A percentile compares a stretch with the other conserved stretches of the same genome.
These are phyloP conservation scores for Nestor notabilis DNA, from an alignment of 2,113 vertebrate genomes.

Conservation along the genomic window DNA sequence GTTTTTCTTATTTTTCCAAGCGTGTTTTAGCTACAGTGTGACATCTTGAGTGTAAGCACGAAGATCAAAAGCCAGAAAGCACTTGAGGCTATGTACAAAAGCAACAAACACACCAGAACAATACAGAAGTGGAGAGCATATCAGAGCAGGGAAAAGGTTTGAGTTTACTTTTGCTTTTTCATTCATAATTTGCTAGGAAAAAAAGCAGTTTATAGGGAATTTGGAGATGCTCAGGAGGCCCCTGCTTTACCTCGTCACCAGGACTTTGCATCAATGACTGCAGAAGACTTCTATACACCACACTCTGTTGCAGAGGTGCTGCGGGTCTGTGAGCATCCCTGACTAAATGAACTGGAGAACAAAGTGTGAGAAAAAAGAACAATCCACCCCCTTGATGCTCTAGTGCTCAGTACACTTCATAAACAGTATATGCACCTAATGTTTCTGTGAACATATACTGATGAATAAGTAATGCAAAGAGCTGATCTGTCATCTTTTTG, in stretches of 20 bases:
- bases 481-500: not conserved
- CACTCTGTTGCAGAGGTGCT: not conserved
- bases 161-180: not conserved
- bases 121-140: not conserved
- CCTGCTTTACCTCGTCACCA: not conserved
- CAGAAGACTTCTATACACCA: not conserved
- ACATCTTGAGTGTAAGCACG: not conserved
- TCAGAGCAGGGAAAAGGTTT: not conserved
- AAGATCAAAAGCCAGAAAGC: not conserved
- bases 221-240: not conserved
- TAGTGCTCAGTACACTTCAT: not conserved
- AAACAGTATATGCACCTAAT: not conserved
- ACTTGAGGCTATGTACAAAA: not conserved
- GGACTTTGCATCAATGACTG: not conserved
- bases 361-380: not conserved
- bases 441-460: slow-evolving; percentile 1
- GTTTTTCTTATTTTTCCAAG: not conserved
- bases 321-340: not conserved
- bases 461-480: not conserved
- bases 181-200: not conserved
- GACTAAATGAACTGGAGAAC: not conserved
- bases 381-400: not conserved
- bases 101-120: not conserved
- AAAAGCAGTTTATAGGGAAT: not conserved
- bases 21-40: not conserved